A percentile compares a stretch with the other conserved stretches of the same genome.
These are phyloP conservation scores for Chauna torquata DNA, from an alignment of 2,113 vertebrate species.

Conservation along the genomic window DNA sequence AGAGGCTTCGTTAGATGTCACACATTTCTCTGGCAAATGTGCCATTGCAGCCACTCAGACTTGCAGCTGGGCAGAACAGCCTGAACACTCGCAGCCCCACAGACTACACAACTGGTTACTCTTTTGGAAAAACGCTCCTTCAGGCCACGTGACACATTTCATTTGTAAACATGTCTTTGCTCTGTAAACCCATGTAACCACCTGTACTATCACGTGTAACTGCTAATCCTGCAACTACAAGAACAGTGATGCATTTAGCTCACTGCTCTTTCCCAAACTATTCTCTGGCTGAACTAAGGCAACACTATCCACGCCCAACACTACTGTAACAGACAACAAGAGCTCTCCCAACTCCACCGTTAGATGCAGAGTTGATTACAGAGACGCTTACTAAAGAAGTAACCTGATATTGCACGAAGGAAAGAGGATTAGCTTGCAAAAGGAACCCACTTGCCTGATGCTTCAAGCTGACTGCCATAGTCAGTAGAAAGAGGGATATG, in stretches of 20 bases:
- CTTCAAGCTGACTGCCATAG: background rate
- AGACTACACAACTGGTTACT: background rate
- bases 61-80: background rate
- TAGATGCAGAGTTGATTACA: background rate
- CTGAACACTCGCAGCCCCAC: background rate
- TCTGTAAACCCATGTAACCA: background rate
- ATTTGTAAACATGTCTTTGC: background rate
- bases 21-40: fast-evolving
- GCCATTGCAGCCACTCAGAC: background rate
- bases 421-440: background rate
- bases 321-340: background rate
- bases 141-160: background rate
- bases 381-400: background rate
- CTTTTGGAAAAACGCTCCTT: background rate
- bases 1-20: background rate
- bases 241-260: background rate
- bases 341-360: background rate
- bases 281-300: background rate
- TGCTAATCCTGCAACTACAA: background rate
- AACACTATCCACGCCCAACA: background rate
- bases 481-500: background rate
- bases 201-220: background rate
- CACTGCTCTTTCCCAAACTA: background rate
- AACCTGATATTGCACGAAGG: background rate
- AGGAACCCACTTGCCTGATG: background rate